Evolutionary conservation across 2,888 invertebrate genomes (phyloP), one percentile per base, ranked within the genome.

Genomic region (Nemotelus pantherinus): DNA sequence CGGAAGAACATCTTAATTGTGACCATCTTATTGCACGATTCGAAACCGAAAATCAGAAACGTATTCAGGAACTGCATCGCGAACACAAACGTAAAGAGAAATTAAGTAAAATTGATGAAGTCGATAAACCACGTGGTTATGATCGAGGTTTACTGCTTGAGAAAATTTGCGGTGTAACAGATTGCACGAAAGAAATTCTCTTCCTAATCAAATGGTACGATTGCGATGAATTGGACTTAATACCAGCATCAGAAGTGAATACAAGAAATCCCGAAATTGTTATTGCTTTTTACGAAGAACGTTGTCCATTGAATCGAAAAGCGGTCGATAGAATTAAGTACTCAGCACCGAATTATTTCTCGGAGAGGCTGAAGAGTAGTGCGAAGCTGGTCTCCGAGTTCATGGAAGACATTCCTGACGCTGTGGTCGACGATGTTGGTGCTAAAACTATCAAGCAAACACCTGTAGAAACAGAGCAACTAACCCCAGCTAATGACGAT

Each of bases 1-100:
- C 98, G 0, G 95, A 95, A 84, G 95, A 95, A 82, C 96, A 96
- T 83, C 89, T 97, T 3, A 96, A 97, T 82, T 97, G 97, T 85
- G 96, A 96, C 0, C 94, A 94, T 80, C 88, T 96, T 43, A 95
- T 96, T 81, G 91, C 93, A 80, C 93, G 94, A 2, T 97, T 94
- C 86, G 96, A 97, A 85, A 93, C 93, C 10, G 93, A 93, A 0
- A 90, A 93, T 67, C 91, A 91, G 82, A 92, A 91, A 83, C 90
- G 89, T n/a, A 41, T 72, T 3, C 71, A 77, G 7, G 74, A 76
- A 2, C 10, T 70, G 9, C 68, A 77, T 63, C 74, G 74, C 48
- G 45, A 78, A 0, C 86, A 84, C 90, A 91, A 89, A 89, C 84
- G 86, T 3, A 83, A 85, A 2, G 86, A 86, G 72, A 86, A 85